A percentile compares a stretch with the other conserved stretches of the same genome.
phyloP scores from a whole-genome alignment of 2,888 invertebrate genomes.

The Leptura quadrifasciata region DNA sequence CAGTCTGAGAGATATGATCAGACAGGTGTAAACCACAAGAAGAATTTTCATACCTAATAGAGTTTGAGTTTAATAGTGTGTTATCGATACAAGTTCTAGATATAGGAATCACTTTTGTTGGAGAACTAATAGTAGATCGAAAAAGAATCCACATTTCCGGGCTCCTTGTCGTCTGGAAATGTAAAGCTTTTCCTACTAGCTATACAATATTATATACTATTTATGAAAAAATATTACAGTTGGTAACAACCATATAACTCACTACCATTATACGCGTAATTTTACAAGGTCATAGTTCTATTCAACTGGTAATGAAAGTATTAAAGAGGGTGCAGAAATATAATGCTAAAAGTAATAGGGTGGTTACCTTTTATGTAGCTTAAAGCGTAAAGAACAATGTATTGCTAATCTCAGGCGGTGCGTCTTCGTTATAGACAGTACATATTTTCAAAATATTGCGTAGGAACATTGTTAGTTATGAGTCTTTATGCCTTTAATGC shows the following conservation, averaged over 20 bases:
- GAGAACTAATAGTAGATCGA: too few relatives aligned
- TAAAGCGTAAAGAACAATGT: constrained; percentile 14
- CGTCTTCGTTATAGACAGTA: constrained; percentile 13
- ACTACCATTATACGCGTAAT: constrained; percentile 9
- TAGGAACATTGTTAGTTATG: not conserved
- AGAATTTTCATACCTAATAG: too few relatives aligned
- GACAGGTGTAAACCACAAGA: too few relatives aligned
- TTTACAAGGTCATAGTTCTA: constrained; percentile 29
- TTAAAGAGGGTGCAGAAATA: constrained; percentile 11
- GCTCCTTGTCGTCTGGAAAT: too few relatives aligned
- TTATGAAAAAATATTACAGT: not conserved
- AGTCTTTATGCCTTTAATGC: not conserved
- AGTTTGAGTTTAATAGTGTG: too few relatives aligned
- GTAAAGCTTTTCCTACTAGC: too few relatives aligned
- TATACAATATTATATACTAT: too few relatives aligned
- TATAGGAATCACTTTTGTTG: too few relatives aligned
- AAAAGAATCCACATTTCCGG: too few relatives aligned
- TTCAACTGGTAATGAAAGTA: not conserved
- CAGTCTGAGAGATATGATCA: too few relatives aligned
- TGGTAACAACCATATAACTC: constrained; percentile 13
- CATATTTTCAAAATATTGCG: not conserved
- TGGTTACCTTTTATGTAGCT: constrained; percentile 28
- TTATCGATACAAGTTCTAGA: too few relatives aligned
- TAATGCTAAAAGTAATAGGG: constrained; percentile 27
- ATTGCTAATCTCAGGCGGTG: constrained; percentile 8